Evolutionary conservation across 2,888 invertebrate genomes (phyloP), one percentile per base, ranked within the genome.

Genomic region (Gymnocheta viridis): DNA sequence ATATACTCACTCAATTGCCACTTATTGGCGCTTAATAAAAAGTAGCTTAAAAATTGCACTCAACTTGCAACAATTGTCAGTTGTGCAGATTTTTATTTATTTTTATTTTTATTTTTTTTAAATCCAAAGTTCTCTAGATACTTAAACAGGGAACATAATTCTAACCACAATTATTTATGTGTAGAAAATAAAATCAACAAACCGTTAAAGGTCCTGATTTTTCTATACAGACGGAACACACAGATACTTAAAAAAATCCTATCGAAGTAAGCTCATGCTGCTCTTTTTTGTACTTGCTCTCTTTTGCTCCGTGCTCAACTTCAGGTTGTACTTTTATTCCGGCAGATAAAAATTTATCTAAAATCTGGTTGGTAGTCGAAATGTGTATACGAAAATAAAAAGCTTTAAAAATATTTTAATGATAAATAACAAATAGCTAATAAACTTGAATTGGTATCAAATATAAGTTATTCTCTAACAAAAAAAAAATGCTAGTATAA

Each of bases 41-140:
- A 29, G 14, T 10, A 2, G 73, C 60, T 60, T 24, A 58, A 79
- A 85, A 81, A 84, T 84, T 86, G 74, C 85, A 86, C 87, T 86
- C 80, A 80, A 80, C 67, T 89, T 88, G 89, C 89, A 89, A 89
- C 89, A 89, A 89, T 89, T 89, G 89, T 89, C 88, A 89, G 89
- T 89, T 86, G 85, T 85, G 82, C 85, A 82, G 84, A 80, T 70
- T 82, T 74, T 54, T 6, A 19, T 29, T 24, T 56, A 41, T 19
- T 17, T 38, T 35, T 49, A 10, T 19, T 10, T 32, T 51, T 10
- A 49, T 22, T 12, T 14, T 38, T 56, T 51, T 49, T 32, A 29
- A 27, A 56, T 35, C 5, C 29, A 19, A 54, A 58, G 24, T 67
- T 72, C 38, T 67, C 44, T 56, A 56, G 49, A 27, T 54, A n/a